Conservation (phyloP, 2,888 invertebrate genomes). For the Encarsia formosa region DNA sequence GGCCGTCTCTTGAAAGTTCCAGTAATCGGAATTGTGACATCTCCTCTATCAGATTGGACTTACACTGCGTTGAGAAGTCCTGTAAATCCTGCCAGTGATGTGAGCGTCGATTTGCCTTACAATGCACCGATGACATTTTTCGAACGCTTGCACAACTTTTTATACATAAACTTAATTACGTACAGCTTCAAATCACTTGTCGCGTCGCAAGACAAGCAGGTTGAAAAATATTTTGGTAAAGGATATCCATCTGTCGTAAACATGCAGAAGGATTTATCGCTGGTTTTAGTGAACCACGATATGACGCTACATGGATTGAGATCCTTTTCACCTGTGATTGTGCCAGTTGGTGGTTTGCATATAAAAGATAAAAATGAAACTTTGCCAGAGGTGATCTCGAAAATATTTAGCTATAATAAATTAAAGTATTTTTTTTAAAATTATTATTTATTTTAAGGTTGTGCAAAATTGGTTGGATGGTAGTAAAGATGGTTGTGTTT, state of each 20-base stretch:
- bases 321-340: conserved; percentile 51
- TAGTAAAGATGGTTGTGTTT: conserved; percentile 41
- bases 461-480: conserved; percentile 43
- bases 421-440: no score
- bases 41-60: conserved; percentile 1
- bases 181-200: no score
- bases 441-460: conserved; percentile 34
- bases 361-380: no score
- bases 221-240: conserved; percentile 33
- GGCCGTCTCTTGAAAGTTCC: conserved; percentile 3
- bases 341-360: no score
- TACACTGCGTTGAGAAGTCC: background rate
- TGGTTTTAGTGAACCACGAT: conserved; percentile 56
- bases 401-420: no score
- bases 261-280: conserved; percentile 38
- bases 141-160: conserved; percentile 2
- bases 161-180: background rate
- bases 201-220: conserved; percentile 21
- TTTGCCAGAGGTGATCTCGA: background rate
- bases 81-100: background rate
- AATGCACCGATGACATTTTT: background rate
- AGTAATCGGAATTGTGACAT: background rate
- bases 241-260: conserved; percentile 29
- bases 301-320: conserved; percentile 54
- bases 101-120: background rate